Percentiles rank a stretch among this genome's conserved stretches.
Evolutionary conservation across 2,888 invertebrate species (phyloP).

Genomic region (Disparrhopalites patrizii): DNA sequence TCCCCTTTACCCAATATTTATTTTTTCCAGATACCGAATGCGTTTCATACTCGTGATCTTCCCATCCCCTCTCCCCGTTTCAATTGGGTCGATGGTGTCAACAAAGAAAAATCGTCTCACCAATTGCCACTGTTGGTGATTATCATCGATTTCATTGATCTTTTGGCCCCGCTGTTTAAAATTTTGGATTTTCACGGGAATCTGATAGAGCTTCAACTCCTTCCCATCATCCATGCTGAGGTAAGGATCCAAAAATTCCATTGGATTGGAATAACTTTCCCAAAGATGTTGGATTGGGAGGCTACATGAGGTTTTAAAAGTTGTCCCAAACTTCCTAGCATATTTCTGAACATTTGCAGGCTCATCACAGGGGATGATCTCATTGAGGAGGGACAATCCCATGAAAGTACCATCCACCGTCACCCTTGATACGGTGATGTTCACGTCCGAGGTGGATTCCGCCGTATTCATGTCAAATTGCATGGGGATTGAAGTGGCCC

Average conservation of each 20-base stretch:
- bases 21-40: constrained; percentile 36
- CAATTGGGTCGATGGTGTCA: constrained; percentile 57
- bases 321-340: constrained; percentile 44
- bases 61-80: constrained; percentile 10
- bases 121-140: constrained; percentile 62
- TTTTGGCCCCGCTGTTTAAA: constrained; percentile 52
- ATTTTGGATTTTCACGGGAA: constrained; percentile 59
- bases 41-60: constrained; percentile 18
- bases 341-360: constrained; percentile 30
- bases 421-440: constrained; percentile 54
- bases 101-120: constrained; percentile 66
- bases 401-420: constrained; percentile 53
- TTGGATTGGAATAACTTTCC: constrained; percentile 47
- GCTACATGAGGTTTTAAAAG: constrained; percentile 34
- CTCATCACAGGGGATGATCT: constrained; percentile 44
- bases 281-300: constrained; percentile 39
- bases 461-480: constrained; percentile 36
- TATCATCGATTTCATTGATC: constrained; percentile 54
- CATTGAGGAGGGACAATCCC: constrained; percentile 50
- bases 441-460: constrained; percentile 48
- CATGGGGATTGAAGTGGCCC: constrained; percentile 52
- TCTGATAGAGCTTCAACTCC: constrained; percentile 55
- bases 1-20: constrained; percentile 32
- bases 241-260: constrained; percentile 58
- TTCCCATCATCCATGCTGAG: constrained; percentile 54